Evolutionary conservation across 2,888 invertebrate genomes (phyloP), one percentile per base, ranked within the genome.

Genomic region (Merodon equestris): DNA sequence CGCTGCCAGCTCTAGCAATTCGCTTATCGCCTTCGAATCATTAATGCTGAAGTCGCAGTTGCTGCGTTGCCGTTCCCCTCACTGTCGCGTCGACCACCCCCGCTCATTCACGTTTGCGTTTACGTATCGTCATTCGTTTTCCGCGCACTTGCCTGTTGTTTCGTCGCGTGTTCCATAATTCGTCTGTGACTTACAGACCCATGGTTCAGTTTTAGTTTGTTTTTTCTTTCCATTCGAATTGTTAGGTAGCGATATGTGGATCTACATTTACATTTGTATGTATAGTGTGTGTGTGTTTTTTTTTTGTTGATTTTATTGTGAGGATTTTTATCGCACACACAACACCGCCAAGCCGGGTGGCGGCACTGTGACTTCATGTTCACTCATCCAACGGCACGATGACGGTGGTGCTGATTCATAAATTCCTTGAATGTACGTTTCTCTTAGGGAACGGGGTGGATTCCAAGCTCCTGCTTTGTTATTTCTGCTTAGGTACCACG

Each of bases 1-100:
- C 81, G 82, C 82, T 83, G 82, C 82, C 75, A 82, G 83, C 82
- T 81, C 82, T 81, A 82, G 82, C 82, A 77, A 73, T 77, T 67
- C 67, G 77, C 73, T 77, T 77, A 77, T 77, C 77, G 73, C 77
- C 5, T 73, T 77, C 73, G 67, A 56, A 77, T 77, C 77, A 73
- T 77, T 77, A 77, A 77, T 77, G 77, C 73, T 77, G 77, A 77
- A 77, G 77, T 73, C 77, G 77, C 77, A 73, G 77, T 73, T 77
- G 77, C 67, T 42, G 38, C 27, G 27, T 27, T 34, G 40, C 63
- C 56, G 9, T 47, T 40, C 12, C 57, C 44, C 0, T 27, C 27
- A 7, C 27, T 27, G 27, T 27, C 27, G 7, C 27, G 27, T 27
- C 27, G 12, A 38, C 50, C 56, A 40, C 17, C 50, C 44, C 48